These are phyloP conservation scores for Teinopalpus imperialis DNA, from an alignment of 2,888 invertebrate genomes.

Conservation along the genomic window DNA sequence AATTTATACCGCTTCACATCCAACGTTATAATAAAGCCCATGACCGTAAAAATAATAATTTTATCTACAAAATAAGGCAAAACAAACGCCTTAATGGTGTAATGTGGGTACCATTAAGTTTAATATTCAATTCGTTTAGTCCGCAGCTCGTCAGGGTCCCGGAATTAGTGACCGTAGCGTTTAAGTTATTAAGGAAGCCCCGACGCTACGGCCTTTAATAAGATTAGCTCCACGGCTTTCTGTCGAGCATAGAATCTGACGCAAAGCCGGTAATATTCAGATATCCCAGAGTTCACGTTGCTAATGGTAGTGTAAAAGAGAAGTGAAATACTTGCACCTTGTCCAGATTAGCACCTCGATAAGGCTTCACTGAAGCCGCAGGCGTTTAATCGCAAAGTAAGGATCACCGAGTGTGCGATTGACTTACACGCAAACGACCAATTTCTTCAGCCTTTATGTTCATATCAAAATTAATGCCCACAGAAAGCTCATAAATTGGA, in stretches of 20 bases:
- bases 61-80: slow-evolving; percentile 16
- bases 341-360: slow-evolving; percentile 9
- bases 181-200: slow-evolving; percentile 73
- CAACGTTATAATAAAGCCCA: neutral
- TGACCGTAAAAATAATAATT: neutral
- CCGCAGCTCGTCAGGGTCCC: slow-evolving; percentile 43
- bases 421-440: slow-evolving; percentile 1
- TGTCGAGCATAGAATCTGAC: slow-evolving; percentile 29
- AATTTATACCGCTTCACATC: no score
- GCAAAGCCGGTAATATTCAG: slow-evolving; percentile 20
- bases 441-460: neutral
- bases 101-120: slow-evolving; percentile 34
- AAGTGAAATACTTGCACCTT: slow-evolving; percentile 15
- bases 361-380: slow-evolving; percentile 20
- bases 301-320: slow-evolving; percentile 3
- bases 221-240: slow-evolving; percentile 57
- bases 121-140: slow-evolving; percentile 51
- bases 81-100: slow-evolving; percentile 25
- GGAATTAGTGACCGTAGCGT: slow-evolving; percentile 53
- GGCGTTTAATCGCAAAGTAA: slow-evolving; percentile 19
- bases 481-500: neutral
- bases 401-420: slow-evolving; percentile 4
- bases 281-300: slow-evolving; percentile 6
- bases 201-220: slow-evolving; percentile 59
- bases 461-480: slow-evolving; percentile 5